A percentile compares a stretch with the other conserved stretches of the same genome.
These are phyloP conservation scores for Mesoligia furuncula DNA, from an alignment of 2,888 invertebrate genomes.

Conservation along the genomic window DNA sequence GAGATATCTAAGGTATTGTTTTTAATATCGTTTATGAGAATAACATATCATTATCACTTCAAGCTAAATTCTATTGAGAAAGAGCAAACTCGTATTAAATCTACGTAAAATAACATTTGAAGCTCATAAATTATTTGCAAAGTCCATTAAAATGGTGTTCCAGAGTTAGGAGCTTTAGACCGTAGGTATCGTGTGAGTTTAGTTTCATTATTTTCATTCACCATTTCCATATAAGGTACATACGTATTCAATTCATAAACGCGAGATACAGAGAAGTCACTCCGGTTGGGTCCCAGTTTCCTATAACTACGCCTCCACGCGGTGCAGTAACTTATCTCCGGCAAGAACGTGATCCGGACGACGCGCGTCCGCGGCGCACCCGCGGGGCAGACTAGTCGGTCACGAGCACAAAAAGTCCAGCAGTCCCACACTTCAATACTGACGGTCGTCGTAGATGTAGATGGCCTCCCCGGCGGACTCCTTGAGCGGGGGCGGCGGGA, in stretches of 20 bases:
- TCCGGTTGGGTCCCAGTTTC: constrained; percentile 84
- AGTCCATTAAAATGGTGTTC: constrained; percentile 67
- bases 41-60: constrained; percentile 81
- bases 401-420: constrained; percentile 62
- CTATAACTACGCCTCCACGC: constrained; percentile 74
- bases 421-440: constrained; percentile 78
- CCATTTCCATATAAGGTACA: constrained; percentile 64
- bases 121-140: constrained; percentile 75
- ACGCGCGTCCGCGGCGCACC: constrained; percentile 50
- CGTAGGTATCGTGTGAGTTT: constrained; percentile 59
- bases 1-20: constrained; percentile 78
- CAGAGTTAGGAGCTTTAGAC: constrained; percentile 61
- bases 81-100: constrained; percentile 78
- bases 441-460: constrained; percentile 88
- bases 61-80: constrained; percentile 81
- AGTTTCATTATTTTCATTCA: constrained; percentile 55
- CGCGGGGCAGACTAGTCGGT: constrained; percentile 68
- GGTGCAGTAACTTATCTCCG: constrained; percentile 64
- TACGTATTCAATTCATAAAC: constrained; percentile 63
- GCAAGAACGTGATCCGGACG: constrained; percentile 64
- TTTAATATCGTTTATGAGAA: constrained; percentile 81
- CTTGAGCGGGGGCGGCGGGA: constrained; percentile 89
- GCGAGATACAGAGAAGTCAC: constrained; percentile 71
- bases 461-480: constrained; percentile 93
- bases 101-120: constrained; percentile 75